Percentiles rank a stretch among this genome's conserved stretches.
Evolutionary conservation across 2,888 invertebrate genomes (phyloP).

Genomic region (Torymus auratus): DNA sequence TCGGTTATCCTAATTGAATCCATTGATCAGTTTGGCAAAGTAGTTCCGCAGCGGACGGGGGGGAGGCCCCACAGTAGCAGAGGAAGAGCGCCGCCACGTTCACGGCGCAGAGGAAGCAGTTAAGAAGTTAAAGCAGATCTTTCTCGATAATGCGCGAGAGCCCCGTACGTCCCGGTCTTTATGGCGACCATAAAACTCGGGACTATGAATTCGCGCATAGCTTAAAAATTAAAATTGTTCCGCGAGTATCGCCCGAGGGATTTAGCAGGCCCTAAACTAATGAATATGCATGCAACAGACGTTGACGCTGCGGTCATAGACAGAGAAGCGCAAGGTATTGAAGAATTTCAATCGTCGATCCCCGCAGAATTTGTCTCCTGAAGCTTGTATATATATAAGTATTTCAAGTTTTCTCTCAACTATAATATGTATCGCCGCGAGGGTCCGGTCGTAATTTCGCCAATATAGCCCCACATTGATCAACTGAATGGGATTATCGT

Average conservation of each 20-base stretch:
- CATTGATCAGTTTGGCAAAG: slow-evolving; percentile 51
- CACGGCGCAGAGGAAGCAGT: slow-evolving; percentile 23
- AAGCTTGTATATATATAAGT: too few relatives aligned
- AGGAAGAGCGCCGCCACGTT: not conserved
- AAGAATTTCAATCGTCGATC: too few relatives aligned
- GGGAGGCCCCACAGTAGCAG: not conserved
- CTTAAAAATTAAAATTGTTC: slow-evolving; percentile 17
- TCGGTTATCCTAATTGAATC: slow-evolving; percentile 52
- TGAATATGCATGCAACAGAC: too few relatives aligned
- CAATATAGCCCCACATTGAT: not conserved
- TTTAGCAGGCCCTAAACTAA: not conserved
- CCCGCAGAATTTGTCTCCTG: too few relatives aligned
- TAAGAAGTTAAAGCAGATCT: slow-evolving; percentile 48
- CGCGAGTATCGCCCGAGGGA: not conserved
- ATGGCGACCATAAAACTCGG: slow-evolving; percentile 21
- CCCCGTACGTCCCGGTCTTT: not conserved
- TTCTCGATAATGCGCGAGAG: slow-evolving; percentile 6
- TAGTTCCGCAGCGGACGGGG: slow-evolving; percentile 20
- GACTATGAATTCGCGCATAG: slow-evolving; percentile 9
- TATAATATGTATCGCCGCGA: too few relatives aligned
- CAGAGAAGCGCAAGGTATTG: too few relatives aligned
- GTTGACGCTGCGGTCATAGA: too few relatives aligned
- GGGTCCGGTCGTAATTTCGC: too few relatives aligned
- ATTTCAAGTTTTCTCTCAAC: too few relatives aligned
- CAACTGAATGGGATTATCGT: slow-evolving; percentile 26